Conservation (phyloP, 1,140 invertebrate genomes). For the Brachionus sp. region DNA sequence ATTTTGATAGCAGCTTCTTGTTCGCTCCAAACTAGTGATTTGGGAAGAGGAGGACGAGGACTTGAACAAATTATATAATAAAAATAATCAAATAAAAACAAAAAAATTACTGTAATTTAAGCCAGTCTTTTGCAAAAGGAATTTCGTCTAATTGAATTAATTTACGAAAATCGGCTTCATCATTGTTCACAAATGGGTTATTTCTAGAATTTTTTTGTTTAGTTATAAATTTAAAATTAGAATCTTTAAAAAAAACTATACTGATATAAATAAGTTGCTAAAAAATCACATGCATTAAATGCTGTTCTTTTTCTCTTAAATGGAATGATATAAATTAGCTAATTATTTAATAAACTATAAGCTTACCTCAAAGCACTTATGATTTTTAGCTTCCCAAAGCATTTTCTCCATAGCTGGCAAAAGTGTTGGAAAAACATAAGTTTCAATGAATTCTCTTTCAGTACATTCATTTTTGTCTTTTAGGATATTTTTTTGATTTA, state of each 20-base stretch:
- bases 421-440: slow-evolving; percentile 56
- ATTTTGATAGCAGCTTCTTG: slow-evolving; percentile 57
- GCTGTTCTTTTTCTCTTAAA: slow-evolving; percentile 57
- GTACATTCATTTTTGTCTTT: slow-evolving; percentile 50
- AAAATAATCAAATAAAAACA: background rate
- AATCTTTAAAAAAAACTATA: slow-evolving; percentile 48
- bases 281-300: slow-evolving; percentile 57
- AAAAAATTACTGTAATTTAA: slow-evolving; percentile 55
- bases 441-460: slow-evolving; percentile 56
- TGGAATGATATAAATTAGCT: background rate
- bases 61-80: slow-evolving; percentile 49
- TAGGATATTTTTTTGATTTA: slow-evolving; percentile 51
- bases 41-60: slow-evolving; percentile 56
- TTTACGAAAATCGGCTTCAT: slow-evolving; percentile 49
- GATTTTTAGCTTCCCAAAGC: slow-evolving; percentile 56
- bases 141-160: slow-evolving; percentile 52
- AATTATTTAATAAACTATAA: slow-evolving; percentile 45
- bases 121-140: slow-evolving; percentile 57
- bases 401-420: slow-evolving; percentile 57
- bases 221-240: background rate
- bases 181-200: background rate
- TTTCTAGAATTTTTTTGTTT: slow-evolving; percentile 9
- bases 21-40: slow-evolving; percentile 58
- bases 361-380: slow-evolving; percentile 58
- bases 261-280: slow-evolving; percentile 57